Evolutionary conservation across 2,113 vertebrate species (phyloP).

Genomic region (Erpornis zantholeuca): DNA sequence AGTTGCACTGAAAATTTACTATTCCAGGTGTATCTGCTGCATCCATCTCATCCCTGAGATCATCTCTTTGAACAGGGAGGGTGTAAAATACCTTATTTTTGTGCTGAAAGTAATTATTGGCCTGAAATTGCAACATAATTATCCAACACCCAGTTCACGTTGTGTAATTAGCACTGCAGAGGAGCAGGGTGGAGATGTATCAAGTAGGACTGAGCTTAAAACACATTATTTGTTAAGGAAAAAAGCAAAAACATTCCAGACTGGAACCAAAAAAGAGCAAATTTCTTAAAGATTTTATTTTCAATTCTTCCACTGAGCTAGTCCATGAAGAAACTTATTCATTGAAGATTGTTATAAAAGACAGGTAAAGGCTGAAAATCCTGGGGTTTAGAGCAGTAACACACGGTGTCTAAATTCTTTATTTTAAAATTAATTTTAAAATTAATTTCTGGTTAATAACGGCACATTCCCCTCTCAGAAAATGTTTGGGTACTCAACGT

Average conservation of each 20-base stretch:
- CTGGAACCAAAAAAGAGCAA: background rate
- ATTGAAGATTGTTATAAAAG: background rate
- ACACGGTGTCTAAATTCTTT: no score
- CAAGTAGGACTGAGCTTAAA: background rate
- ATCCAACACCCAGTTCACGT: background rate
- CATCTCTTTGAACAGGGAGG: background rate
- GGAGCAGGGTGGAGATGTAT: background rate
- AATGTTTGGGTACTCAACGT: background rate
- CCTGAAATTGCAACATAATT: background rate
- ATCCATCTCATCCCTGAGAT: background rate
- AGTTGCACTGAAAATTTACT: background rate
- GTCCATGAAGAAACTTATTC: background rate
- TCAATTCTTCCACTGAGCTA: background rate
- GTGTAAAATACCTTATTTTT: background rate
- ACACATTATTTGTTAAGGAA: background rate
- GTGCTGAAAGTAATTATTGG: background rate
- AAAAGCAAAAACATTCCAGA: background rate
- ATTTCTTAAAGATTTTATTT: background rate
- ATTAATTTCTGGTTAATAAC: background rate
- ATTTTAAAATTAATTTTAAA: background rate
- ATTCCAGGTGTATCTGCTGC: fast-evolving
- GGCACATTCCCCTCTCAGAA: background rate
- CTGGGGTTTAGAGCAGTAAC: background rate
- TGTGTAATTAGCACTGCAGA: background rate
- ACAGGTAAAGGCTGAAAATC: background rate